A percentile compares a stretch with the other conserved stretches of the same genome.
Conservation (phyloP, 1,140 invertebrate species). For the Sminthurinus signatus region DNA sequence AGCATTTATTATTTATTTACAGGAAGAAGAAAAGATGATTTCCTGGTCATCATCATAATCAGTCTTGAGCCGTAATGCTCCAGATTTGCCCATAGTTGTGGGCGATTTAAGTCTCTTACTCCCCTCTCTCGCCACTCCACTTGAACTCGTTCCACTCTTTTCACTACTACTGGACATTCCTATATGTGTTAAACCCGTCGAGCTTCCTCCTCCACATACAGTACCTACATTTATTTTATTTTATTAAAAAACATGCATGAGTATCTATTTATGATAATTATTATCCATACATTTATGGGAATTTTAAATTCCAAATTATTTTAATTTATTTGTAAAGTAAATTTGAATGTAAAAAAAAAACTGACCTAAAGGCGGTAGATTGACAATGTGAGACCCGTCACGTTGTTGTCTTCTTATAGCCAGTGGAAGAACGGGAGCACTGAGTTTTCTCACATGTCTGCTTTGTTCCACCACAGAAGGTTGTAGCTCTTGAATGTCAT, state of each 20-base stretch:
- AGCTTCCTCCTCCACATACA: too few relatives aligned
- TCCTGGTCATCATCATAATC: constrained; percentile 13
- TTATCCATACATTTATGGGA: too few relatives aligned
- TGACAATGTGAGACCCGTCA: neutral
- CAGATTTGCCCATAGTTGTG: constrained; percentile 3
- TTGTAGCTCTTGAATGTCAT: neutral
- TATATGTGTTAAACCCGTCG: neutral
- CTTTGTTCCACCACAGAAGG: neutral
- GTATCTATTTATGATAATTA: too few relatives aligned
- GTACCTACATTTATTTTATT: too few relatives aligned
- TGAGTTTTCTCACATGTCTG: neutral
- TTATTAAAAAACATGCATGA: too few relatives aligned
- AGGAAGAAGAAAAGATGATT: constrained; percentile 14
- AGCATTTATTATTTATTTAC: constrained; percentile 41
- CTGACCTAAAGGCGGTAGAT: constrained; percentile 4
- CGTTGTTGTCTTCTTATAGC: neutral
- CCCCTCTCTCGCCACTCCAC: neutral
- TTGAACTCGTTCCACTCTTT: neutral
- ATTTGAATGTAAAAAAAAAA: too few relatives aligned
- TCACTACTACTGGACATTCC: neutral
- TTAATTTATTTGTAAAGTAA: too few relatives aligned
- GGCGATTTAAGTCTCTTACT: constrained; percentile 22
- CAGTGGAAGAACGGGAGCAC: constrained; percentile 7
- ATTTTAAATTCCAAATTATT: too few relatives aligned
- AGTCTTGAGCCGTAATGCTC: constrained; percentile 13